Base-by-base conservation (phyloP, 2,888 invertebrate genomes). In the Baccha elongata region DNA sequence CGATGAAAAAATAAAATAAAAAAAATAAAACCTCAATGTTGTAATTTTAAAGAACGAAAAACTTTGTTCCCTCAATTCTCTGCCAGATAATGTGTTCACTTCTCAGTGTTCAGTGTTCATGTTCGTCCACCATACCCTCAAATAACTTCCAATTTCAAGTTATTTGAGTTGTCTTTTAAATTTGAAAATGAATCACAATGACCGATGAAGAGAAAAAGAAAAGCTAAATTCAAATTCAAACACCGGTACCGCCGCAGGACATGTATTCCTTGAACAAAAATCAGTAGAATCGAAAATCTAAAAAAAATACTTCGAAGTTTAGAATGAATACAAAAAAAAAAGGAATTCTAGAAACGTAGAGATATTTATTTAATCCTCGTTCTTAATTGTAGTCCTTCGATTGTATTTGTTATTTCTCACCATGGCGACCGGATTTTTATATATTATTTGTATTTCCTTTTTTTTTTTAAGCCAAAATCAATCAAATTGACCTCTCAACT, bases 161-260 rank as follows among this genome's bases (percentile, higher is more conserved):
- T 64, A 80, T 80, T 80, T 74, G 74, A 74, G 68, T 80, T 74
- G 69, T 69, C 58, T 69, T 69, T 35, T 21, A 53, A 69, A 74
- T 69, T 69, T 74, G 58, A 74, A 80, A 80, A 80, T 80, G 73
- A 80, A 74, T 80, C 74, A 52, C 80, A 80, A 74, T 46, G 65
- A 37, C 52, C 60, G 35, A 48, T 37, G 15, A 35, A 35, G 8
- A 29, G 17, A 2, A 37, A 35, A 35, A 53, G 2, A 5, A 53
- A 50, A 48, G 23, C n/a, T n/a, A 46, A n/a, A n/a, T 44, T 72
- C 69, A 76, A 76, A 74, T 74, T 67, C 48, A 74, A 60, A 78
- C 65, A 65, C 50, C 53, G 62, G 62, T 40, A 42, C 35, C 26
- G 13, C 79, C 40, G 48, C 53, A 80, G 73, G 68, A 73, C 55